Conservation (phyloP, 2,113 vertebrate species). For the Hypocryptadius cinnamomeus region DNA sequence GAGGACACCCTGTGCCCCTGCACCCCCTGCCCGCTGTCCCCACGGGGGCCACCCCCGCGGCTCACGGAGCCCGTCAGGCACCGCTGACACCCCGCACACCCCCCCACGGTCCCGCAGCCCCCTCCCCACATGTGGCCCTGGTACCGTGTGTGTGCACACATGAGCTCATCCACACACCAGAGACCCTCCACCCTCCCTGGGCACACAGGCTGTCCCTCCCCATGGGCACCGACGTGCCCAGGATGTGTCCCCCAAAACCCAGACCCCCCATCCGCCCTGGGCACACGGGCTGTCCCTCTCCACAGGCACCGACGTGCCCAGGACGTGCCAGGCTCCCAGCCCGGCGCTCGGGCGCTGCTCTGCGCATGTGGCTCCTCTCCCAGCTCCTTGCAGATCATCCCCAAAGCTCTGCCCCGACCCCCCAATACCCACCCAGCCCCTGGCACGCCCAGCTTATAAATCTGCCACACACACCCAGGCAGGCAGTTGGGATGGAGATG, state of each 20-base stretch:
- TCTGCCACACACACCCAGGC: neutral
- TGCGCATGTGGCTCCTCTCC: accelerated
- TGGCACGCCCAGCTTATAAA: neutral
- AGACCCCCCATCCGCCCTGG: neutral
- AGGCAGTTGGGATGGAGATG: neutral
- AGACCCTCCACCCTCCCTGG: neutral
- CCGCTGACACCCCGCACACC: accelerated
- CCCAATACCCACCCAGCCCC: neutral
- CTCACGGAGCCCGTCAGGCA: neutral
- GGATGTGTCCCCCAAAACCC: neutral
- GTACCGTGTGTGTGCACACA: accelerated
- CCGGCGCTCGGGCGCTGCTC: accelerated
- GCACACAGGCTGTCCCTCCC: accelerated
- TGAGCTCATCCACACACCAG: accelerated
- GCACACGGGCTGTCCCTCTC: accelerated
- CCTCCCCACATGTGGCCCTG: accelerated
- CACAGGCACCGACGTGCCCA: accelerated
- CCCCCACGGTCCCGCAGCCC: neutral
- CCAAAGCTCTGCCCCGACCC: neutral
- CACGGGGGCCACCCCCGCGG: neutral
- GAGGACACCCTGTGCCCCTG: accelerated
- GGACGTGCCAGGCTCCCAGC: neutral
- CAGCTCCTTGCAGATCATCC: neutral
- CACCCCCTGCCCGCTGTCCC: neutral
- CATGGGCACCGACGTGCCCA: neutral